Percentiles rank a stretch among this genome's conserved stretches.
Evolutionary conservation across 2,113 vertebrate species (phyloP).

Genomic region (Scomber colias): DNA sequence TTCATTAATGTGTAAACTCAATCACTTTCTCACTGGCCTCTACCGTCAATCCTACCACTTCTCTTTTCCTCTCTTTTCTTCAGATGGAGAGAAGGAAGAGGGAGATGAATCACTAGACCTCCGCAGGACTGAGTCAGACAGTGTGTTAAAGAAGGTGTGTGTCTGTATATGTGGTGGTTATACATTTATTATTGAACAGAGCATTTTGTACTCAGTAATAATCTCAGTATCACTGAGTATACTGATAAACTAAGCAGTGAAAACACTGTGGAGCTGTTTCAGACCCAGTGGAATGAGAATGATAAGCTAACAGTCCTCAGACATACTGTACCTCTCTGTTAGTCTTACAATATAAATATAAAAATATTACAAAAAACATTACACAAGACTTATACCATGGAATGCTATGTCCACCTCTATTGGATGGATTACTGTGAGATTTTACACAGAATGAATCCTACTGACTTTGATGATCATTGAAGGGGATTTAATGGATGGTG

Average conservation of each 20-base stretch:
- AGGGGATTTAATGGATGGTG: too few relatives aligned
- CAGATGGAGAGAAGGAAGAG: slow-evolving; percentile 91
- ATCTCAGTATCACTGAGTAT: slow-evolving; percentile 13
- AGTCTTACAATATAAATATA: too few relatives aligned
- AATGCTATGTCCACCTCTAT: too few relatives aligned
- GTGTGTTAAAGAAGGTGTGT: slow-evolving; percentile 92
- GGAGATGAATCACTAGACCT: slow-evolving; percentile 90
- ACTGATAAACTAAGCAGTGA: background rate
- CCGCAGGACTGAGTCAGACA: slow-evolving; percentile 93
- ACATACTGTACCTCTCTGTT: too few relatives aligned
- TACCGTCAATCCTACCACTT: background rate
- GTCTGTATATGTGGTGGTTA: slow-evolving; percentile 28
- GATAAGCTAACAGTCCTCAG: too few relatives aligned
- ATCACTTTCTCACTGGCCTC: background rate
- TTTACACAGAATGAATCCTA: too few relatives aligned
- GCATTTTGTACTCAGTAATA: slow-evolving; percentile 15
- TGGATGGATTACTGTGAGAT: too few relatives aligned
- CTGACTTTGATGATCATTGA: too few relatives aligned
- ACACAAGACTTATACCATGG: too few relatives aligned
- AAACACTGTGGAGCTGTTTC: background rate
- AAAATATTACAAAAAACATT: too few relatives aligned
- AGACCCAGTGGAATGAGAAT: background rate
- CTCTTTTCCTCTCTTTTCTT: slow-evolving; percentile 41
- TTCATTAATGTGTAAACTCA: background rate
- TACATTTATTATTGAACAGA: slow-evolving; percentile 30